These are phyloP conservation scores for Anolis apletophallus DNA, from an alignment of 2,797 vertebrate species.

Conservation along the genomic window DNA sequence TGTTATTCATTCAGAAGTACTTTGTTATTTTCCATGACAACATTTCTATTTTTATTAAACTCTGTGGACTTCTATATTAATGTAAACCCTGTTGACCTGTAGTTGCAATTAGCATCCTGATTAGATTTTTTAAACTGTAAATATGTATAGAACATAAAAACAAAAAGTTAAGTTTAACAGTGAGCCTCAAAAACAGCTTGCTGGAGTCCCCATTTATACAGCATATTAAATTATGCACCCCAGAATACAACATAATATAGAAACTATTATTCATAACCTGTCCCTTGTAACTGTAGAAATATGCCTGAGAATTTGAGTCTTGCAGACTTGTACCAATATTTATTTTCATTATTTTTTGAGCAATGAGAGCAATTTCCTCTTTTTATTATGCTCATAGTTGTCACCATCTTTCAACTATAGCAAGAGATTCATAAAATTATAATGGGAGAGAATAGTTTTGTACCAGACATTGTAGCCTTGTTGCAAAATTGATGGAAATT, in stretches of 20 bases:
- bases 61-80: not conserved
- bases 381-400: not conserved
- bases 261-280: not conserved
- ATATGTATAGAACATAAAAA: not conserved
- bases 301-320: not conserved
- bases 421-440: not conserved
- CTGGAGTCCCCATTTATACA: not conserved
- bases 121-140: not conserved
- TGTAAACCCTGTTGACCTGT: not conserved
- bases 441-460: not conserved
- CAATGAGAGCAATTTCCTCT: not conserved
- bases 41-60: not conserved
- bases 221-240: not conserved
- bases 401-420: not conserved
- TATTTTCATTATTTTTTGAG: not conserved
- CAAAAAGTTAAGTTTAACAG: too few relatives aligned
- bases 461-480: not conserved
- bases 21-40: not conserved
- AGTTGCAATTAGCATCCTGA: not conserved
- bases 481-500: not conserved
- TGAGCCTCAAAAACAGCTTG: too few relatives aligned
- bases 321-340: not conserved
- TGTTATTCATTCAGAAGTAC: not conserved
- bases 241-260: not conserved
- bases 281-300: not conserved